Evolutionary conservation across 2,113 vertebrate species (phyloP).

Genomic region (Galbula dea): DNA sequence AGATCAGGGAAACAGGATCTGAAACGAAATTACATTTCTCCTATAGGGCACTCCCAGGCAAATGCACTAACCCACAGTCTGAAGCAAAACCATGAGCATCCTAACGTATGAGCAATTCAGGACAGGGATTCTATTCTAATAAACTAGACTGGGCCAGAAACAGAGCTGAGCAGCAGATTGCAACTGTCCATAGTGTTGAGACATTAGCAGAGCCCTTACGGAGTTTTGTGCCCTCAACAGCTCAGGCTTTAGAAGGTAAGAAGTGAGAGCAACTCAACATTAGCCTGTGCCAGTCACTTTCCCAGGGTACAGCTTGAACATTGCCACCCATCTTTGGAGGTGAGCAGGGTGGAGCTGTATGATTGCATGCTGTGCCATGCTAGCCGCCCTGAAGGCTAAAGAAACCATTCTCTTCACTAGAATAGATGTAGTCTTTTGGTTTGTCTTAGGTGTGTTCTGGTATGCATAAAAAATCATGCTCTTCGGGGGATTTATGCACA

Average conservation of each 20-base stretch:
- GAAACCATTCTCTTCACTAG: background rate
- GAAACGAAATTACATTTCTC: background rate
- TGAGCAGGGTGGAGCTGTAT: accelerated
- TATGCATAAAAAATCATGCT: constrained; percentile 18
- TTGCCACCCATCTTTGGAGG: background rate
- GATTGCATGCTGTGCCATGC: background rate
- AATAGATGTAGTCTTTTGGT: background rate
- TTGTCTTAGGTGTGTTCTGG: constrained; percentile 28
- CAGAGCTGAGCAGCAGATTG: background rate
- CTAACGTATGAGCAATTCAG: background rate
- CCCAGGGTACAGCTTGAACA: background rate
- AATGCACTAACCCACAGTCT: background rate
- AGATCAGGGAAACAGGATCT: background rate
- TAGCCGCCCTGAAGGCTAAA: background rate
- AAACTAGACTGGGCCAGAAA: background rate
- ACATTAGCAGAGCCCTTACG: background rate
- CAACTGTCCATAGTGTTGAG: background rate
- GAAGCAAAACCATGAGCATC: background rate
- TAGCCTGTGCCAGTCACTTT: accelerated
- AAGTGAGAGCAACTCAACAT: background rate
- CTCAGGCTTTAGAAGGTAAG: background rate
- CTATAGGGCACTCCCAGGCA: background rate
- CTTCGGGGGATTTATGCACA: background rate
- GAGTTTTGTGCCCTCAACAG: background rate
- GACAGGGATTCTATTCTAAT: background rate